A percentile compares a stretch with the other conserved stretches of the same genome.
Evolutionary conservation across 2,888 invertebrate genomes (phyloP).

Genomic region (Phyllotreta striolata): DNA sequence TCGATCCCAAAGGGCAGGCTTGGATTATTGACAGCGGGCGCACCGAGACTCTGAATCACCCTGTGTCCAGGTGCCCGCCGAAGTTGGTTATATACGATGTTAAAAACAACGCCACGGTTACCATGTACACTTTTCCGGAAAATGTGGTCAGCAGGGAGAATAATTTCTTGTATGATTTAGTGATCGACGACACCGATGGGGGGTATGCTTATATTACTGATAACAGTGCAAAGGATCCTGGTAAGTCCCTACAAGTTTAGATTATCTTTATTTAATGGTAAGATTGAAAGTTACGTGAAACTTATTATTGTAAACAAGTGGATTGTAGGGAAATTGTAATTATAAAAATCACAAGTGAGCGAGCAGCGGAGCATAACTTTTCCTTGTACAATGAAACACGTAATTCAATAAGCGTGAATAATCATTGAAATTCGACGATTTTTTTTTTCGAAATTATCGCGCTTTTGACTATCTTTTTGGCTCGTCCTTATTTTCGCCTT

Average conservation of each 20-base stretch:
- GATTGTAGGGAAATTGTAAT: neutral
- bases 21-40: slow-evolving; percentile 76
- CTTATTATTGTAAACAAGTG: too few species aligned
- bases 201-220: slow-evolving; percentile 78
- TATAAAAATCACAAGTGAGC: slow-evolving; percentile 8
- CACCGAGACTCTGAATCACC: slow-evolving; percentile 67
- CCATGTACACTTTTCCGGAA: slow-evolving; percentile 68
- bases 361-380: slow-evolving; percentile 2
- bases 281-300: too few species aligned
- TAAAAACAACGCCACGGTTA: slow-evolving; percentile 65
- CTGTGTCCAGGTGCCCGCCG: slow-evolving; percentile 69
- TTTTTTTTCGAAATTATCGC: slow-evolving; percentile 5
- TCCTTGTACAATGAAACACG: slow-evolving; percentile 10
- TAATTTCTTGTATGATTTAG: slow-evolving; percentile 76
- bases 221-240: slow-evolving; percentile 72
- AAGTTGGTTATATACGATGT: slow-evolving; percentile 74
- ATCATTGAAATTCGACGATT: neutral
- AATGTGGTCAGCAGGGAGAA: slow-evolving; percentile 67
- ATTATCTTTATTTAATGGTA: too few species aligned
- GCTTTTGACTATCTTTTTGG: slow-evolving; percentile 5
- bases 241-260: too few species aligned
- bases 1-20: slow-evolving; percentile 72
- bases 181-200: slow-evolving; percentile 73
- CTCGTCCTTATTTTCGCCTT: too few species aligned
- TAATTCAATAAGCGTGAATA: slow-evolving; percentile 15